Conservation (phyloP, 2,888 invertebrate species). For the Bombyx huttoni region DNA sequence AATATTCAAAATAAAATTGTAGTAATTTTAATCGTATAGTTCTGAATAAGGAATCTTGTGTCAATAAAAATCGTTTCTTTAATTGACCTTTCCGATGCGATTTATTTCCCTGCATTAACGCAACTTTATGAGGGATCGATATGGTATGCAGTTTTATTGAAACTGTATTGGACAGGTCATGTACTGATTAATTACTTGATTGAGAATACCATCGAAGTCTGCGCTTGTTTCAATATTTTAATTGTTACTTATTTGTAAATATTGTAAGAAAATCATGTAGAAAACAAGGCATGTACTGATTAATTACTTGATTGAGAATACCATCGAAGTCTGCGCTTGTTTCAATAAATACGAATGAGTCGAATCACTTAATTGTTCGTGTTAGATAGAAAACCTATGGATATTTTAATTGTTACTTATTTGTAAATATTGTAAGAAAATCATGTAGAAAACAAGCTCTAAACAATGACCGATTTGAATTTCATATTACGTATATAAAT, state of each 20-base stretch:
- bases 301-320: constrained; percentile 28
- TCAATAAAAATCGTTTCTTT: not conserved
- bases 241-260: not conserved
- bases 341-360: constrained; percentile 56
- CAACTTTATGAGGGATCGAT: constrained; percentile 12
- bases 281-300: constrained; percentile 25
- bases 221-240: constrained; percentile 29
- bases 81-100: constrained; percentile 7
- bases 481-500: not conserved
- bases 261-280: too few species aligned
- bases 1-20: not conserved
- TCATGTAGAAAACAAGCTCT: not conserved
- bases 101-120: constrained; percentile 23
- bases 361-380: constrained; percentile 33
- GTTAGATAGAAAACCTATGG: constrained; percentile 1
- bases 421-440: too few species aligned
- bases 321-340: constrained; percentile 63
- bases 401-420: not conserved
- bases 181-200: constrained; percentile 12
- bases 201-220: constrained; percentile 58
- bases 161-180: constrained; percentile 22
- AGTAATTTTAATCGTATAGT: not conserved
- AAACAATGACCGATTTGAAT: not conserved
- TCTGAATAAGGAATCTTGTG: not conserved
- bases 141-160: constrained; percentile 6